These are phyloP conservation scores for Danionella dracula DNA, from an alignment of 2,797 vertebrate species.

Conservation along the genomic window DNA sequence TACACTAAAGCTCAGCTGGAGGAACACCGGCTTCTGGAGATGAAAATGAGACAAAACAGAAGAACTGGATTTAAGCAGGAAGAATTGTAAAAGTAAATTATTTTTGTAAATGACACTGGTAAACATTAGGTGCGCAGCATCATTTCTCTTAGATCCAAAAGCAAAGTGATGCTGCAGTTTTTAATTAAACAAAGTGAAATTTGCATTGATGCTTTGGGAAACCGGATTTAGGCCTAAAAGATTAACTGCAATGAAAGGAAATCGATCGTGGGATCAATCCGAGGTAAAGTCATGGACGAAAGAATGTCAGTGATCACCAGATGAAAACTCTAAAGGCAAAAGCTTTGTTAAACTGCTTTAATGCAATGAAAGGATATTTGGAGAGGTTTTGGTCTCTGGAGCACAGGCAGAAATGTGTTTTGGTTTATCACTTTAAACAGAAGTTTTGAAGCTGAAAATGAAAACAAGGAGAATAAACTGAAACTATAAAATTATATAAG, in stretches of 20 bases:
- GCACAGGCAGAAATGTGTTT: too few relatives aligned
- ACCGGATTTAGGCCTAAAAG: conserved; percentile 16
- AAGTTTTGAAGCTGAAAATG: too few relatives aligned
- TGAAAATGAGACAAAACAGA: not conserved
- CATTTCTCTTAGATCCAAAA: conserved; percentile 6
- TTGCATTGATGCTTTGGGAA: conserved; percentile 3
- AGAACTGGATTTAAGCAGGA: not conserved
- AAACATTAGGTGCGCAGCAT: too few relatives aligned
- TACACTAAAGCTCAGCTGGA: not conserved
- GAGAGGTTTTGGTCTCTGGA: too few relatives aligned
- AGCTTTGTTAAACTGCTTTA: conserved; percentile 2
- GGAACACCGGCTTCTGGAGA: not conserved
- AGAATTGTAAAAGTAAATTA: too few relatives aligned
- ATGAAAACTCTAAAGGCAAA: conserved; percentile 5
- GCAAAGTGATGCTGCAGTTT: conserved; percentile 14
- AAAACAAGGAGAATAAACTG: too few relatives aligned
- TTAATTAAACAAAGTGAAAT: conserved; percentile 38
- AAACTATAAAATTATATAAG: too few relatives aligned
- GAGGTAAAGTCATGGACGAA: conserved; percentile 20
- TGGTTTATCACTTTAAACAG: too few relatives aligned
- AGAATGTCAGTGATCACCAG: conserved; percentile 31
- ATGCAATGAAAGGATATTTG: not conserved
- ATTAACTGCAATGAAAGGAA: conserved; percentile 28
- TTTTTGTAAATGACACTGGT: too few relatives aligned
- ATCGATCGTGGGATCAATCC: conserved; percentile 37